Evolutionary conservation across 2,113 vertebrate species (phyloP).

Genomic region (Podilymbus podiceps): DNA sequence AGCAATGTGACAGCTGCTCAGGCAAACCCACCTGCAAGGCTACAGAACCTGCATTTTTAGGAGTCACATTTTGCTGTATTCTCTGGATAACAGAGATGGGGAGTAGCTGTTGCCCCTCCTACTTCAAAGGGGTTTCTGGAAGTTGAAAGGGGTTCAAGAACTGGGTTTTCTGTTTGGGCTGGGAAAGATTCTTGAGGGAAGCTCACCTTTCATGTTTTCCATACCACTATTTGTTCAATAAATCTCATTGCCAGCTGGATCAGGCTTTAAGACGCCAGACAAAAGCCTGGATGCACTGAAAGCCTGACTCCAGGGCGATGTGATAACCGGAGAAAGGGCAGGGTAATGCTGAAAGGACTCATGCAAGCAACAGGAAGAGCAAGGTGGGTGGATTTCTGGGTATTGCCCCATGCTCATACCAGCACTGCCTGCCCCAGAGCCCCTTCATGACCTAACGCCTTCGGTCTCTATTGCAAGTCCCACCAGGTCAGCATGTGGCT

Average conservation of each 20-base stretch:
- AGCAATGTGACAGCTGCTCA: not conserved
- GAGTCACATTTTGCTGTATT: not conserved
- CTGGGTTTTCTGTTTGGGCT: not conserved
- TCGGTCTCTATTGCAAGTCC: not conserved
- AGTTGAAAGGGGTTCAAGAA: not conserved
- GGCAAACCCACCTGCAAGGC: not conserved
- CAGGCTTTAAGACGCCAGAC: not conserved
- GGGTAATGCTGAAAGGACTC: not conserved
- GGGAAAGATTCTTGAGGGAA: not conserved
- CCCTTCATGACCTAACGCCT: not conserved
- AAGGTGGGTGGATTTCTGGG: not conserved
- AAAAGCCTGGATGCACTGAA: not conserved
- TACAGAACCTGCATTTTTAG: not conserved
- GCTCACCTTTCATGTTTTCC: not conserved
- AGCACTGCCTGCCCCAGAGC: not conserved
- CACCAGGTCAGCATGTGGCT: not conserved
- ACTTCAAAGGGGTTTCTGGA: not conserved
- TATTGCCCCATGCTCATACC: not conserved
- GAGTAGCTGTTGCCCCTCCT: not conserved
- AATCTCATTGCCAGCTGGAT: not conserved
- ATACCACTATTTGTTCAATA: not conserved
- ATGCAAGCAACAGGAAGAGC: accelerated
- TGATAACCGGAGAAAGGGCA: not conserved
- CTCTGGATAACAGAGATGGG: not conserved
- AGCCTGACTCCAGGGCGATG: not conserved